Evolutionary conservation across 64 coral and sea anemone species (phyloP).

Genomic region (Cladopsammia gracilis): DNA sequence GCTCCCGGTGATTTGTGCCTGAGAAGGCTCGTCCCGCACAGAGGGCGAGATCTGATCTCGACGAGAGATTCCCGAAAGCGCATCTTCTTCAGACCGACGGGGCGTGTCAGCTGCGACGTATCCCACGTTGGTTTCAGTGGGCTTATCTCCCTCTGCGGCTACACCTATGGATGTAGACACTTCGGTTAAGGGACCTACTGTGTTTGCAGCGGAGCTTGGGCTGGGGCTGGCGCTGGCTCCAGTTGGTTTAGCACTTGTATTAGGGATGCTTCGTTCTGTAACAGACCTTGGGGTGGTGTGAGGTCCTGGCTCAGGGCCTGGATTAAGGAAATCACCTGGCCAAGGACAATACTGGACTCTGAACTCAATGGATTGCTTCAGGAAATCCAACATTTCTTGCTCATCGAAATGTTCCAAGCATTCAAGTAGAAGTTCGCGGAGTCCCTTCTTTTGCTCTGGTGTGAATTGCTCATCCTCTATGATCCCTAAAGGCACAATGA

Average conservation of each 20-base stretch:
- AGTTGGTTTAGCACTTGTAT: neutral
- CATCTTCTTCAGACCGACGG: neutral
- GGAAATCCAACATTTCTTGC: neutral
- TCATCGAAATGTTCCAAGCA: neutral
- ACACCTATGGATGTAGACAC: too few relatives aligned
- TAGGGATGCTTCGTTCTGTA: neutral
- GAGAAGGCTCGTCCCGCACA: too few relatives aligned
- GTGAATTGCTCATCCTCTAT: neutral
- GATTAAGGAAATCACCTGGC: too few relatives aligned
- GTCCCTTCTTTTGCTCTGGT: neutral
- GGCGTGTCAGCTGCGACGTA: neutral
- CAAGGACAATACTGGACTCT: neutral
- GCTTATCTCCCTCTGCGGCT: neutral
- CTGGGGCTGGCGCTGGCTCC: neutral
- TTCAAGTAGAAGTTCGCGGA: neutral
- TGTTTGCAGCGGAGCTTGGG: neutral
- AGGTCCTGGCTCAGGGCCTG: neutral
- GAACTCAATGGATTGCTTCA: neutral
- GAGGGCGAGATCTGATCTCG: neutral
- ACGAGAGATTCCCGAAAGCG: neutral
- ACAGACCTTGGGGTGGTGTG: too few relatives aligned
- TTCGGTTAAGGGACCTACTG: neutral
- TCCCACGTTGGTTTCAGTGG: too few relatives aligned
- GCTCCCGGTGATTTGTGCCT: neutral
- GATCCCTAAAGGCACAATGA: neutral